Base-by-base conservation (phyloP, 2,797 vertebrate genomes). In the Lepilemur septentrionalis region DNA sequence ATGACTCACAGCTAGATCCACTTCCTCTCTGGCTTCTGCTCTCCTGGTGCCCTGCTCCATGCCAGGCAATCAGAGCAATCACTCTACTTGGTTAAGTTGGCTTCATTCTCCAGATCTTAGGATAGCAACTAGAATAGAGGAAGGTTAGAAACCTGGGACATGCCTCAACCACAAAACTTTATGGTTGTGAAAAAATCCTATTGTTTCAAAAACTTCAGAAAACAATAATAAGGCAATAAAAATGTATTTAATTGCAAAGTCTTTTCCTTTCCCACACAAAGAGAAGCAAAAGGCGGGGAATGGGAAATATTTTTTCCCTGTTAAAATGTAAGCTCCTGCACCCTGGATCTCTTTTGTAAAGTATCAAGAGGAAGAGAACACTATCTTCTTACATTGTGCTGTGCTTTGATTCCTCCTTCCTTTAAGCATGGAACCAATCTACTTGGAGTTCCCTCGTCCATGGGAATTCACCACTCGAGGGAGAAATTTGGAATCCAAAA, bases 391-490 rank as follows among this genome's bases (percentile, higher is more conserved):
- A 70, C 32, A 4, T 76, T 82, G 30, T 32, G 76, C 59, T 89
- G 2, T 81, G 57, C 48, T 10, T 0, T 9, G 9, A 4, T 4
- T 75, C 11, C 1, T 28, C n/a, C 28, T n/a, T 57, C 41, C 23
- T 79, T 63, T 0, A 0, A 1, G 65, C 25, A 28, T 9, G 48
- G 3, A 41, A 17, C 38, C 38, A 1, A 75, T 69, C 9, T 70
- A 13, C 59, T 35, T 0, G 20, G 18, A 7, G 80, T 55, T 55
- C 12, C 0, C 15, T 13, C 2, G 2, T 0, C 6, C 0, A 0
- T 13, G 63, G 61, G 14, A 1, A 63, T 83, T 5, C 35, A 55
- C n/a, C 67, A 43, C 32, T 3, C 8, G 0, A 46, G 14, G 69
- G 43, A 89, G 89, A 84, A 32, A 14, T n/a, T 0, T 59, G 87